Base-by-base conservation (phyloP, 2,888 invertebrate genomes). In the Smittia sp. region DNA sequence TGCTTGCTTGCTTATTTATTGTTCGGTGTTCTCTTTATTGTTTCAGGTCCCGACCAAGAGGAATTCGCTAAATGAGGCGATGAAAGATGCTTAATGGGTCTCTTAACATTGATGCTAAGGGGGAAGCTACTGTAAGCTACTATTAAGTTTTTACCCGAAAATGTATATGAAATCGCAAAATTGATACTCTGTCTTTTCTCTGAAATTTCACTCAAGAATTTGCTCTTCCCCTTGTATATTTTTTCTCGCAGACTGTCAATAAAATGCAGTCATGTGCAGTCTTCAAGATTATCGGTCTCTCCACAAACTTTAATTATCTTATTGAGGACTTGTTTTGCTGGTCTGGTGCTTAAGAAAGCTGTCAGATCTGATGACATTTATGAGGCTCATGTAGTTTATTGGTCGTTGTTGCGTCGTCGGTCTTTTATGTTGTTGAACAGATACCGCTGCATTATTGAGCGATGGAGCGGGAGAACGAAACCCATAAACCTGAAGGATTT, bases 1-100 rank as follows among this genome's bases (percentile, higher is more conserved):
- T 68, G 41, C 68, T 32, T 68, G 41, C 68, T 32, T 68, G 68
- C 46, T 68, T 68, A 68, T 68, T 68, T 68, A 68, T 68, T 68
- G 68, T 68, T 68, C 68, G 68, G 41, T 68, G 41, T 46, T 24
- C 24, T 38, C 32, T 68, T 68, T 68, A 66, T 66, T 63, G 63
- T 63, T 63, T 32, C 32, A 6, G 4, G 32, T 32, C 32, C 32
- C 32, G 9, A 9, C n/a, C 32, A 9, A 9, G 32, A 6, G 32
- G 32, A 32, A 6, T 32, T 32, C 9, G 32, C 32, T 13, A n/a
- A 63, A 38, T 38, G 39, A 66, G 66, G 66, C 66, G 66, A 66
- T 66, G 39, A 66, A 66, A 13, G 32, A 22, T 22, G 39, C 22
- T 66, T 66, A 66, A 66, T 65, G 66, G 18, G 22, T 22, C 66